Evolutionary conservation across 2,797 vertebrate genomes (phyloP).

Genomic region (Paratrypauchen microcephalus): DNA sequence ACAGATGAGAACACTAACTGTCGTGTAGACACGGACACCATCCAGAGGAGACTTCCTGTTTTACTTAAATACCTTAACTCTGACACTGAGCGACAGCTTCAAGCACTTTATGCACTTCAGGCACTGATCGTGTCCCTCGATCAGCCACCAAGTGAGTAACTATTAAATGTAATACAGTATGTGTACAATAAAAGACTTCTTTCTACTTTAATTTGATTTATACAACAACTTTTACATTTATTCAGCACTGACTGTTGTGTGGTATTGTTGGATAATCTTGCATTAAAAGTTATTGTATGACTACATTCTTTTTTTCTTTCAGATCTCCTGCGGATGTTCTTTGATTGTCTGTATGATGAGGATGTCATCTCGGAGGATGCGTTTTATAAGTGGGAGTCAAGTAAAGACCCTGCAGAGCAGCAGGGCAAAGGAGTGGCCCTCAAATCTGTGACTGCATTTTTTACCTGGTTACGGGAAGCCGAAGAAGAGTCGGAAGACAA

Average conservation of each 20-base stretch:
- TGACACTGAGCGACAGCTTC: constrained; percentile 97
- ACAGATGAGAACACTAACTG: constrained; percentile 89
- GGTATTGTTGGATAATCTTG: background rate
- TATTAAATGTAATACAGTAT: background rate
- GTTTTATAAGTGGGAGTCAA: constrained; percentile 96
- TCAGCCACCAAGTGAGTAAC: constrained; percentile 95
- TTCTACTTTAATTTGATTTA: background rate
- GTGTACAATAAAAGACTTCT: background rate
- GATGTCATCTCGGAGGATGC: constrained; percentile 96
- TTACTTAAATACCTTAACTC: constrained; percentile 99
- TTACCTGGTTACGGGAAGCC: constrained; percentile 93
- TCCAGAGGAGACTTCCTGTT: constrained; percentile 95
- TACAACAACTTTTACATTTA: background rate
- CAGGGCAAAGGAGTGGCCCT: constrained; percentile 96
- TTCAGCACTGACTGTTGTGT: background rate
- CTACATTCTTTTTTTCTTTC: constrained; percentile 15
- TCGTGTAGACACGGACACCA: constrained; percentile 91
- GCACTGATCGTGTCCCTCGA: constrained; percentile 95
- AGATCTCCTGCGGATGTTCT: constrained; percentile 96
- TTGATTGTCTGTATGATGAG: constrained; percentile 93
- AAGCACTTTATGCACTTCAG: constrained; percentile 99
- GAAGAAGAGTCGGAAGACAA: constrained; percentile 97
- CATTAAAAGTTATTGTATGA: background rate
- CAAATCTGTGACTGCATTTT: constrained; percentile 96
- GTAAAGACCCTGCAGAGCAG: constrained; percentile 92